These are phyloP conservation scores for Eristalis arbustorum DNA, from an alignment of 2,888 invertebrate species.

Conservation along the genomic window DNA sequence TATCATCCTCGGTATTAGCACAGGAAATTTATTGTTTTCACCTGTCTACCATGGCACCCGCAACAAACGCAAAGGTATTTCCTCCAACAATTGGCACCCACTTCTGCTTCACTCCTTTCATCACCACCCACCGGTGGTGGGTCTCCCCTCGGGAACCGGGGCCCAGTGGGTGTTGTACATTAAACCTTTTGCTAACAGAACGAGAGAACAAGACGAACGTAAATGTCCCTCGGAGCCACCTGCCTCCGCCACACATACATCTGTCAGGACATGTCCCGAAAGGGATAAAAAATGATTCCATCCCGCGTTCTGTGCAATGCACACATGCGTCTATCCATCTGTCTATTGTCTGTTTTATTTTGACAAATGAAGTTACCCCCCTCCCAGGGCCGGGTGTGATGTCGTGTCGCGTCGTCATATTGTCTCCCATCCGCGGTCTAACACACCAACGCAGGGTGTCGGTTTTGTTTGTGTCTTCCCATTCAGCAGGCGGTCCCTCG, in stretches of 20 bases:
- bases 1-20: constrained; percentile 45
- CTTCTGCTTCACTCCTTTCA: not conserved
- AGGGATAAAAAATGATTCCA: constrained; percentile 50
- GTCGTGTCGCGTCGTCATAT: constrained; percentile 27
- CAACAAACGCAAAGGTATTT: constrained; percentile 24
- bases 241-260: not conserved
- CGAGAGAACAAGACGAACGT: constrained; percentile 11
- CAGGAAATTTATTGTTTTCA: constrained; percentile 51
- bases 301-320: constrained; percentile 15
- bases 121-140: not conserved
- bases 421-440: constrained; percentile 26
- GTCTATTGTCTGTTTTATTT: constrained; percentile 56
- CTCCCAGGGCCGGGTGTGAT: constrained; percentile 6
- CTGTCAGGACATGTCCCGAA: constrained; percentile 33
- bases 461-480: constrained; percentile 19
- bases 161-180: constrained; percentile 19
- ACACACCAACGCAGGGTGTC: constrained; percentile 34
- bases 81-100: constrained; percentile 21
- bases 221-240: constrained; percentile 28
- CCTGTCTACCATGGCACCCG: not conserved
- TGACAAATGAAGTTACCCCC: constrained; percentile 60
- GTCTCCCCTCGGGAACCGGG: not conserved
- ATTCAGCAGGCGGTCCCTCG: not conserved
- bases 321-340: constrained; percentile 52
- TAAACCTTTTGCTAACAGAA: constrained; percentile 32